Conservation (phyloP, 2,797 vertebrate species). For the Rhadinocentrus ornatus region DNA sequence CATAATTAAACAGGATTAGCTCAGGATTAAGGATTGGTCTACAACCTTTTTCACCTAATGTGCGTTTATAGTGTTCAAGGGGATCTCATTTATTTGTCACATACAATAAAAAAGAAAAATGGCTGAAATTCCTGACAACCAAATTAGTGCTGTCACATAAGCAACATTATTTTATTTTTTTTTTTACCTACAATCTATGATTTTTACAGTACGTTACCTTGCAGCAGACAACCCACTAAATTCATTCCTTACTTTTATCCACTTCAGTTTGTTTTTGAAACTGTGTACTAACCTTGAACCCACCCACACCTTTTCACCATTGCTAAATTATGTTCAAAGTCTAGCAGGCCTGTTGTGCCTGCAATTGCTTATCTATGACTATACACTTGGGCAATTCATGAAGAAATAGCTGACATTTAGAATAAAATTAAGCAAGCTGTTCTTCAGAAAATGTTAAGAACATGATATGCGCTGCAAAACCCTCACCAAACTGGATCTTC, state of each 20-base stretch:
- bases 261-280: neutral
- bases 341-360: neutral
- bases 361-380: neutral
- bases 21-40: too few species aligned
- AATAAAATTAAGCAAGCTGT: neutral
- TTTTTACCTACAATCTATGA: neutral
- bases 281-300: neutral
- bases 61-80: too few species aligned
- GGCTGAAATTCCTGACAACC: neutral
- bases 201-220: neutral
- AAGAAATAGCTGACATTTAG: neutral
- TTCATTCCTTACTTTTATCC: neutral
- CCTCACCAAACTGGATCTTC: slow-evolving; percentile 95
- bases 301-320: neutral
- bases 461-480: neutral
- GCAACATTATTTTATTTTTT: too few species aligned
- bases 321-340: slow-evolving; percentile 6
- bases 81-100: too few species aligned
- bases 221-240: neutral
- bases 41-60: too few species aligned
- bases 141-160: too few species aligned
- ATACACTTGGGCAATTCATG: neutral
- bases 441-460: neutral
- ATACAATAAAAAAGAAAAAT: neutral
- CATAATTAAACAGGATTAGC: too few species aligned